Percentiles rank a stretch among this genome's conserved stretches.
These are phyloP conservation scores for Lacerta agilis DNA, from an alignment of 2,797 vertebrate species.

Conservation along the genomic window DNA sequence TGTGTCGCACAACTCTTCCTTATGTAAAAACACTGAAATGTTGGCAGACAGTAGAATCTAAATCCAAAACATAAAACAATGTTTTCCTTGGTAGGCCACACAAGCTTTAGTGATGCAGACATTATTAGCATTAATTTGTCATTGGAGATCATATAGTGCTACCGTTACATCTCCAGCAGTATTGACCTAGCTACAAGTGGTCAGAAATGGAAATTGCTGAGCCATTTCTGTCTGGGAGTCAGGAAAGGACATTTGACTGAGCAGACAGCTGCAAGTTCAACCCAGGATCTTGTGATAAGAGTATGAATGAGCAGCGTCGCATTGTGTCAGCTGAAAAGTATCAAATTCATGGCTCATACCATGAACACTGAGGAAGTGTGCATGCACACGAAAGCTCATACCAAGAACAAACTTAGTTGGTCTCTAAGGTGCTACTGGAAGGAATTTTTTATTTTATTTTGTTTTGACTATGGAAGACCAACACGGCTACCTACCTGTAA, in stretches of 20 bases:
- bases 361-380: no score
- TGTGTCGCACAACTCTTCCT: not conserved
- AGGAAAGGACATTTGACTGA: not conserved
- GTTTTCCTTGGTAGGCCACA: not conserved
- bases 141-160: not conserved
- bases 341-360: not conserved
- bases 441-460: no score
- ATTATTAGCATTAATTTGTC: not conserved
- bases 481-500: not conserved
- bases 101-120: slow-evolving; percentile 19
- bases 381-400: no score
- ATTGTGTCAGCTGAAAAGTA: slow-evolving; percentile 7
- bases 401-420: no score
- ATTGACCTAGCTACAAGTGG: not conserved
- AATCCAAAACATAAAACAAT: not conserved
- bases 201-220: not conserved
- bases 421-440: no score
- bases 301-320: not conserved
- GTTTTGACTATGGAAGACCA: no score
- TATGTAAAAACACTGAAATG: not conserved
- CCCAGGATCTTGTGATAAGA: not conserved
- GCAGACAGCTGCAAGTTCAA: not conserved
- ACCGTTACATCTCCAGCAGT: not conserved
- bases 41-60: not conserved
- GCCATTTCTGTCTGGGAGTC: not conserved